Percentiles rank a stretch among this genome's conserved stretches.
Conservation (phyloP, 2,797 vertebrate species). For the Chaetodon trifasciatus region DNA sequence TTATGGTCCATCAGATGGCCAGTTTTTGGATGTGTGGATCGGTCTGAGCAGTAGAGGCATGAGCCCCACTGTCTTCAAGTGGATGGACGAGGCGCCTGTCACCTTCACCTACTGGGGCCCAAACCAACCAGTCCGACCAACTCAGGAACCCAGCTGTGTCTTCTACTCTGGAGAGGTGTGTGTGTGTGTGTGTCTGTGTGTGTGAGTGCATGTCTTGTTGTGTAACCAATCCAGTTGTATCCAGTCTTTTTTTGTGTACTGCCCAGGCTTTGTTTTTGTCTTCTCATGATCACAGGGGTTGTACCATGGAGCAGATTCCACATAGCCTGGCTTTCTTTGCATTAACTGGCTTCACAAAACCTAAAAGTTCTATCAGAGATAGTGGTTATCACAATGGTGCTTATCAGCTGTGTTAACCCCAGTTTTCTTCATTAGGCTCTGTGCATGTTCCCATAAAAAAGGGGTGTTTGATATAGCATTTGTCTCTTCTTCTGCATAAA, state of each 20-base stretch:
- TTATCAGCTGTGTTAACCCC: no score
- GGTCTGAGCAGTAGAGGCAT: slow-evolving; percentile 84
- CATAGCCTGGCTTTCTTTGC: no score
- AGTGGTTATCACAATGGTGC: no score
- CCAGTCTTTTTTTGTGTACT: background rate
- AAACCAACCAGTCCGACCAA: slow-evolving; percentile 85
- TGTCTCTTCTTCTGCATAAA: no score
- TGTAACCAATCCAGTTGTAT: background rate
- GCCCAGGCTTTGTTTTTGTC: background rate
- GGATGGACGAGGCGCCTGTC: slow-evolving; percentile 86
- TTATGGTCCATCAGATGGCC: slow-evolving; percentile 72
- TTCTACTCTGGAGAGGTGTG: slow-evolving; percentile 82
- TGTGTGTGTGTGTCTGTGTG: background rate
- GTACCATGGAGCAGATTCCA: no score
- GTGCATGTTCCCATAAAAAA: no score
- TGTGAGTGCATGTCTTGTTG: no score
- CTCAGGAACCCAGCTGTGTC: slow-evolving; percentile 87
- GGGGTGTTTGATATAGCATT: no score
- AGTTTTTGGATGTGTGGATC: slow-evolving; percentile 87
- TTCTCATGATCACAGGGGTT: background rate
- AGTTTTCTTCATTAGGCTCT: no score
- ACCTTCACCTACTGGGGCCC: slow-evolving; percentile 92
- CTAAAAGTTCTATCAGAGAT: no score
- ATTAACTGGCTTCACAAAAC: no score
- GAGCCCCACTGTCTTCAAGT: slow-evolving; percentile 85